Evolutionary conservation across 2,888 invertebrate genomes (phyloP).

Genomic region (Glaucopsyche alexis): DNA sequence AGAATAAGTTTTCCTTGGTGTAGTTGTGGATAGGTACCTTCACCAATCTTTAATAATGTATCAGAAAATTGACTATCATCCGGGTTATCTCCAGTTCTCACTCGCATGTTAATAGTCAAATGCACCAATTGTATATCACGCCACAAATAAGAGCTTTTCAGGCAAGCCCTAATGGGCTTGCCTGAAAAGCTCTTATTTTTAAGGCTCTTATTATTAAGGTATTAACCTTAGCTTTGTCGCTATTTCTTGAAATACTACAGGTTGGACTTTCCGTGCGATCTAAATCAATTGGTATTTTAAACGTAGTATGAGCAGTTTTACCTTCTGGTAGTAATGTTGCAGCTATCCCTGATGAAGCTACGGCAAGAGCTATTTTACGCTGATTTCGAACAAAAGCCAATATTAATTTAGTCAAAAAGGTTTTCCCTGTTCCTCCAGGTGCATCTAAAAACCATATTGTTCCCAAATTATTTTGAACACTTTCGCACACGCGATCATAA

Average conservation of each 20-base stretch:
- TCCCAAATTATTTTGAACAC: constrained; percentile 35
- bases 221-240: too few species aligned
- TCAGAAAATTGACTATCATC: constrained; percentile 27
- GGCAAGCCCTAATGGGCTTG: constrained; percentile 29
- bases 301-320: too few species aligned
- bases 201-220: too few species aligned
- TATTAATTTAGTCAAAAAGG: constrained; percentile 39
- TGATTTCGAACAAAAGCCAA: constrained; percentile 38
- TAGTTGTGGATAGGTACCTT: constrained; percentile 28
- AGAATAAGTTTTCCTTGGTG: too few species aligned
- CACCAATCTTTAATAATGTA: constrained; percentile 33
- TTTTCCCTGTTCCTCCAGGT: constrained; percentile 39
- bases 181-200: too few species aligned
- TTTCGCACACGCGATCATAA: background rate
- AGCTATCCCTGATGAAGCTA: constrained; percentile 44
- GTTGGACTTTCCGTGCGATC: too few species aligned
- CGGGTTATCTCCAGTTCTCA: constrained; percentile 8
- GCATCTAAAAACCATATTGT: constrained; percentile 39
- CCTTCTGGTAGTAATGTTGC: constrained; percentile 54
- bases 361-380: constrained; percentile 48
- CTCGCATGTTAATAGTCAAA: constrained; percentile 32
- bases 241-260: too few species aligned
- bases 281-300: too few species aligned
- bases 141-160: constrained; percentile 31
- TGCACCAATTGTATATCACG: constrained; percentile 31